Conservation (phyloP, 2,797 vertebrate species). For the Anas acuta region DNA sequence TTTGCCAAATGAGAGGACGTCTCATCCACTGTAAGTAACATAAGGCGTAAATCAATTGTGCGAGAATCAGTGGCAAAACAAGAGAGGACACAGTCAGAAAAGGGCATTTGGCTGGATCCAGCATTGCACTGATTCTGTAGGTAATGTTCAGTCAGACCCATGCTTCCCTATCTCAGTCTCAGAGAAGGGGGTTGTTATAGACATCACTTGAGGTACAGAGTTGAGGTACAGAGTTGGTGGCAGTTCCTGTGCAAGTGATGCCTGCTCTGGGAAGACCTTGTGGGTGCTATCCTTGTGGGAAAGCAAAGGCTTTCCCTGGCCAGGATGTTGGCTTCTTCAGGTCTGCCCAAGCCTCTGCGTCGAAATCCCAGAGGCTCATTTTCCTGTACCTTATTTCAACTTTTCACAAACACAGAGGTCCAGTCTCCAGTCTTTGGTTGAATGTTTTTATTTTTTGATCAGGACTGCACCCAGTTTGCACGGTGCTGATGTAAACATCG, state of each 20-base stretch:
- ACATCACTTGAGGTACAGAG: neutral
- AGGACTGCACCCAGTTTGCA: neutral
- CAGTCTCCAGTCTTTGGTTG: neutral
- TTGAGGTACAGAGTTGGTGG: neutral
- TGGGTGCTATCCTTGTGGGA: neutral
- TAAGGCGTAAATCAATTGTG: neutral
- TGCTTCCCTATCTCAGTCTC: neutral
- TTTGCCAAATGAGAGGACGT: neutral
- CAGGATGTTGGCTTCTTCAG: neutral
- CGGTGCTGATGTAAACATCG: neutral
- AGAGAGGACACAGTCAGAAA: neutral
- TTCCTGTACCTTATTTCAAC: neutral
- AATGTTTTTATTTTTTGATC: neutral
- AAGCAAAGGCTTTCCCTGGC: neutral
- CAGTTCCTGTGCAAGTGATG: neutral
- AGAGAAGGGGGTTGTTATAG: neutral
- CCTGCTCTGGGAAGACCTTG: neutral
- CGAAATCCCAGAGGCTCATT: neutral
- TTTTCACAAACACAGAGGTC: neutral
- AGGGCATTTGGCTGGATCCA: neutral
- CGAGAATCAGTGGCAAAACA: neutral
- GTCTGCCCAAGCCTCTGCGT: neutral
- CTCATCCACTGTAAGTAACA: neutral
- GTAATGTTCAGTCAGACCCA: neutral
- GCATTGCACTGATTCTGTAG: neutral